These are phyloP conservation scores for Chalcis sispes DNA, from an alignment of 2,888 invertebrate species.

Conservation along the genomic window DNA sequence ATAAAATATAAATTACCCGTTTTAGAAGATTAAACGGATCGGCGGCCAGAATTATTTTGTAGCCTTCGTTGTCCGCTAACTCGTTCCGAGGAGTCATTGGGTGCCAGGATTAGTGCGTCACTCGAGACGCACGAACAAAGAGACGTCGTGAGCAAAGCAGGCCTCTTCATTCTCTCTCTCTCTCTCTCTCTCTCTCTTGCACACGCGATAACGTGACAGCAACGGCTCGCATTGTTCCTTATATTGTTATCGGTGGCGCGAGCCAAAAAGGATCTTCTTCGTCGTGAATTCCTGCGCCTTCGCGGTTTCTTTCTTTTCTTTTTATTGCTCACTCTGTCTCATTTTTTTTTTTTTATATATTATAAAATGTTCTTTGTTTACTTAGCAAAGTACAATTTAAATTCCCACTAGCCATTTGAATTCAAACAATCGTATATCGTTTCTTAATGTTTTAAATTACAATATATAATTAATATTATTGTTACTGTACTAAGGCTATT, in stretches of 20 bases:
- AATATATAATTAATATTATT: no score
- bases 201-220: not conserved
- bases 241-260: not conserved
- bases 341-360: no score
- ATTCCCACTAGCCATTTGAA: no score
- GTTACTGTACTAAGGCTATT: not conserved
- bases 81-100: not conserved
- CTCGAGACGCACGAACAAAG: not conserved
- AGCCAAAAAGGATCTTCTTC: not conserved
- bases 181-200: conserved; percentile 9
- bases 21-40: not conserved
- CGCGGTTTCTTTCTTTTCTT: not conserved
- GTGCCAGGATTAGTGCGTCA: not conserved
- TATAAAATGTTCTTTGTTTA: no score
- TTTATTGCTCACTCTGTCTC: not conserved
- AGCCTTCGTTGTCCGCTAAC: not conserved
- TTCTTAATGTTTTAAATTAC: no score
- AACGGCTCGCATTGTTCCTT: not conserved
- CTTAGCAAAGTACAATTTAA: no score
- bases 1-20: not conserved
- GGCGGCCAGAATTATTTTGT: not conserved
- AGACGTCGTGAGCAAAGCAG: no score
- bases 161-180: no score
- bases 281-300: not conserved
- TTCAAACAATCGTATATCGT: no score